A percentile compares a stretch with the other conserved stretches of the same genome.
These are phyloP conservation scores for Cryptops parisi DNA, from an alignment of 2,888 invertebrate genomes.

Conservation along the genomic window DNA sequence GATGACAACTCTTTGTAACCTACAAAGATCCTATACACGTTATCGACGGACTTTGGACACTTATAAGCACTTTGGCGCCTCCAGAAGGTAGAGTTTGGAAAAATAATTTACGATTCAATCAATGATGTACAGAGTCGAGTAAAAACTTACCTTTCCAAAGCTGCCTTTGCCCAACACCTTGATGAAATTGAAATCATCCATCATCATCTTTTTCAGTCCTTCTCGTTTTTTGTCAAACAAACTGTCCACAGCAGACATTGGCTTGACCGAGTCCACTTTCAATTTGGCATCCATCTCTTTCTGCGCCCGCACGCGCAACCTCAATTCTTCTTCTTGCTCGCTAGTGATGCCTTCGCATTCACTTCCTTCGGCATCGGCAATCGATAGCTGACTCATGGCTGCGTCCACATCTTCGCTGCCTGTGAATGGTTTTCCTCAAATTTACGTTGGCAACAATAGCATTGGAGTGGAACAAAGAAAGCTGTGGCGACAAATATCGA, in stretches of 20 bases:
- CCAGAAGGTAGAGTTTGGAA: too few species aligned
- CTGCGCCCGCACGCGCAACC: constrained; percentile 28
- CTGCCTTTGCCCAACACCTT: constrained; percentile 98
- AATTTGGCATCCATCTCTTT: constrained; percentile 37
- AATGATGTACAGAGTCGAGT: too few species aligned
- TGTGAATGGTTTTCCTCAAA: too few species aligned
- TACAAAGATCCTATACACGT: too few species aligned
- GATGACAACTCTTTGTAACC: too few species aligned
- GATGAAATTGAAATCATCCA: constrained; percentile 89
- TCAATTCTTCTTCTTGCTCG: constrained; percentile 27
- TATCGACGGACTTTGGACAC: too few species aligned
- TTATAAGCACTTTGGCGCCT: too few species aligned
- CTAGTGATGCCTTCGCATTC: too few species aligned
- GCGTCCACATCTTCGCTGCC: constrained; percentile 8
- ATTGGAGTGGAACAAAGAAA: not conserved
- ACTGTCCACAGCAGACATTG: constrained; percentile 1
- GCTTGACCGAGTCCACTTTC: constrained; percentile 24
- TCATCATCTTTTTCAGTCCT: constrained; percentile 43
- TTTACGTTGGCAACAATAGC: not conserved
- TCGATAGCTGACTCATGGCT: constrained; percentile 7
- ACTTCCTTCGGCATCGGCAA: too few species aligned
- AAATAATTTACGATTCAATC: too few species aligned
- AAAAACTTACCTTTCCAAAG: constrained; percentile 74
- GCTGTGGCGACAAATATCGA: not conserved
- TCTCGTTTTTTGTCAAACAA: constrained; percentile 17